Conservation (phyloP, 2,888 invertebrate species). For the Eristalis intricaria region DNA sequence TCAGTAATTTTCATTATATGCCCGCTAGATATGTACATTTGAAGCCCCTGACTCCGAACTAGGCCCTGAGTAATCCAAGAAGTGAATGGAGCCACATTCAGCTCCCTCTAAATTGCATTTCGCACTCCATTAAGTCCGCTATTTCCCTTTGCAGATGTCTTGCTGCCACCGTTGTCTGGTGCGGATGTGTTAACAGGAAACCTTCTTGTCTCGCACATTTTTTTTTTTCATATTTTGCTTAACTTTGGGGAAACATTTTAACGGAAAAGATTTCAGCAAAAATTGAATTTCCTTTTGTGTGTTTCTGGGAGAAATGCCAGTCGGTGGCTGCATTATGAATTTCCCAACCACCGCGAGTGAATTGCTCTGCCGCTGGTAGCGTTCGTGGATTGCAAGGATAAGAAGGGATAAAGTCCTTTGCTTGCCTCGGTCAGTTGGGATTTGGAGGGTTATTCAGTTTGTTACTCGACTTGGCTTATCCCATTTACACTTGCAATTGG, state of each 20-base stretch:
- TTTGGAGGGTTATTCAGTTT: background rate
- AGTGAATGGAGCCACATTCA: background rate
- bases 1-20: no score
- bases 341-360: background rate
- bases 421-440: background rate
- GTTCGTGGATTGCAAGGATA: background rate
- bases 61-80: background rate
- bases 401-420: background rate
- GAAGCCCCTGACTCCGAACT: background rate
- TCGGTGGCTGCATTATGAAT: slow-evolving; percentile 31
- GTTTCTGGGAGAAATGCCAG: slow-evolving; percentile 14
- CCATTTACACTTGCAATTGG: background rate
- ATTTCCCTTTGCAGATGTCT: background rate
- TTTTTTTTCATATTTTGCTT: background rate
- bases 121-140: background rate
- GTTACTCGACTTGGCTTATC: background rate
- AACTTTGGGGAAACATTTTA: background rate
- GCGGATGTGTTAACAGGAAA: background rate
- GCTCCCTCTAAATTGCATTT: background rate
- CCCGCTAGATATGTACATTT: background rate
- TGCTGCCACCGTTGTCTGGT: background rate
- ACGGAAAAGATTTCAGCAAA: background rate
- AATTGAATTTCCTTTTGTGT: slow-evolving; percentile 33
- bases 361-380: background rate
- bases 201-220: background rate